Evolutionary conservation across 2,888 invertebrate species (phyloP).

Genomic region (Nematopogon swammerdamellus): DNA sequence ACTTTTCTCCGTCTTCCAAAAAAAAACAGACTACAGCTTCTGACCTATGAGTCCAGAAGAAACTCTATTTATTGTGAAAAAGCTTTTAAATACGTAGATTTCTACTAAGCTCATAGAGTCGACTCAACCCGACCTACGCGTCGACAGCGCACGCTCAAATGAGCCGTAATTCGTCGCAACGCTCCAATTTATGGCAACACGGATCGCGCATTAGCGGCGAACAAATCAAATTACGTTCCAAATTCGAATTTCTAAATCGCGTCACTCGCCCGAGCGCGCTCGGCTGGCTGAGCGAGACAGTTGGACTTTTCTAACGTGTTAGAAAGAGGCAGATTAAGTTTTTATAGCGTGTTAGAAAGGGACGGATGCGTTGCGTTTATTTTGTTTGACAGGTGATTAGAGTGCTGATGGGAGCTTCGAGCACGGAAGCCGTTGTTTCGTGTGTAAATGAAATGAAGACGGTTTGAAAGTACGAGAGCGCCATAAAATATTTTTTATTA

Average conservation of each 20-base stretch:
- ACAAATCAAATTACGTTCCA: conserved; percentile 35
- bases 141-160: conserved; percentile 24
- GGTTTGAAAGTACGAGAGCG: too few relatives aligned
- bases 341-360: too few relatives aligned
- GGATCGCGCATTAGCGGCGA: conserved; percentile 13
- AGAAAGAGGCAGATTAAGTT: too few relatives aligned
- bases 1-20: too few relatives aligned
- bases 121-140: too few relatives aligned
- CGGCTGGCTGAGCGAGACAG: neutral
- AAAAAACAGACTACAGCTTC: too few relatives aligned
- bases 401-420: neutral
- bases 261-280: conserved; percentile 21
- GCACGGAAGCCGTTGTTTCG: neutral
- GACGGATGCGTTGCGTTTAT: neutral
- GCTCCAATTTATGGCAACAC: conserved; percentile 11
- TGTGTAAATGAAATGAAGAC: too few relatives aligned
- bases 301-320: neutral
- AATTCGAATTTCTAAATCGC: conserved; percentile 41
- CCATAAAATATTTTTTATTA: too few relatives aligned
- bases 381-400: conserved; percentile 23
- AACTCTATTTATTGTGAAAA: too few relatives aligned
- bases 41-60: too few relatives aligned
- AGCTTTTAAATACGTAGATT: too few relatives aligned
- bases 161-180: conserved; percentile 34
- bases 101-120: too few relatives aligned